Evolutionary conservation across 2,113 vertebrate genomes (phyloP), one percentile per base, ranked within the genome.

Genomic region (Rafetus swinhoei): DNA sequence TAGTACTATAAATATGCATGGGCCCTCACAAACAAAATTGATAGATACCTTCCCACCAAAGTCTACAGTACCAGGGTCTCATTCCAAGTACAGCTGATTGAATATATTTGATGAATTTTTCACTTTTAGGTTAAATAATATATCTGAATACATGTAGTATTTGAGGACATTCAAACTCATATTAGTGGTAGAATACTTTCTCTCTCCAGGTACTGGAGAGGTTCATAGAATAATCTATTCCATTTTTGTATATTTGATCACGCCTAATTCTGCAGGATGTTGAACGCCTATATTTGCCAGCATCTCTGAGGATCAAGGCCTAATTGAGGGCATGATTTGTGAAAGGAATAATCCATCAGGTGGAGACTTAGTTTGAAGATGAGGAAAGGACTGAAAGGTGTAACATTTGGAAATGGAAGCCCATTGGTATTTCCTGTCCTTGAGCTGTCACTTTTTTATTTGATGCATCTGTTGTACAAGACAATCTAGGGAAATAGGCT

Each of bases 331-430:
- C 9, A 76, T 22, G 35, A 45, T 45, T 6, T 45, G 39, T 76
- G 72, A 76, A 45, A 45, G 35, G 22, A 76, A 45, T 76, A 22
- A 45, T 76, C 22, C 45, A 21, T 76, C 39, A 76, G 39, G 35
- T 12, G 45, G 72, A 76, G 35, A 45, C 19, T n/a, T 76, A 11
- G 5, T 45, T 25, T 76, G 39, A 10, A 25, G 35, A 39, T 76
- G 39, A 76, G 39, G 45, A 76, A 76, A 22, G 5, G 22, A 53
- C 35, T 60, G 79, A 60, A 91, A 79, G 65, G 39, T 69, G 53
- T 9, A 85, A 76, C 65, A 65, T 65, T 91, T 81, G 45, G 50
- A 86, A 95, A 92, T 93, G 25, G 86, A 95, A 81, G 53, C 56
- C 52, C 11, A 32, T 91, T 91, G 92, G 50, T 83, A 79, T 92